Percentiles rank a stretch among this genome's conserved stretches.
Evolutionary conservation across 2,113 vertebrate species (phyloP).

Genomic region (Pionites leucogaster): DNA sequence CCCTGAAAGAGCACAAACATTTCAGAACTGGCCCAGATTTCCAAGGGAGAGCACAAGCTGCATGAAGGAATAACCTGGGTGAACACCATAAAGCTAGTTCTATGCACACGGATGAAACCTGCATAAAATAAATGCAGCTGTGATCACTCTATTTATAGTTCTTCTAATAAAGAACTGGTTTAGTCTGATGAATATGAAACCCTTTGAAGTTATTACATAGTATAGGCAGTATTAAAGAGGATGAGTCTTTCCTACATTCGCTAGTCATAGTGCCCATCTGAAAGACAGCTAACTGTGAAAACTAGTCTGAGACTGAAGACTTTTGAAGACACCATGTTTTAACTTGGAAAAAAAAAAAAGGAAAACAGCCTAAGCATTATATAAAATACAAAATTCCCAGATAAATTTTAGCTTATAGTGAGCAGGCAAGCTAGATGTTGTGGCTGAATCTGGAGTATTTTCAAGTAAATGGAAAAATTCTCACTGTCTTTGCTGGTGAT

Average conservation of each 20-base stretch:
- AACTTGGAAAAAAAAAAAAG: not conserved
- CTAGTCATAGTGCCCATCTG: not conserved
- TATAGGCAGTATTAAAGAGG: not conserved
- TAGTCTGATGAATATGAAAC: not conserved
- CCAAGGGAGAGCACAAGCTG: not conserved
- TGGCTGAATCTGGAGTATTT: not conserved
- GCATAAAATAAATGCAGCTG: not conserved
- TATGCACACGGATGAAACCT: not conserved
- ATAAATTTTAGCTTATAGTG: not conserved
- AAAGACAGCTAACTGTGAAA: not conserved
- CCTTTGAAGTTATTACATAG: not conserved
- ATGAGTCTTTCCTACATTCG: not conserved
- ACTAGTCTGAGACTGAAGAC: not conserved
- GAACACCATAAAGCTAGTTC: not conserved
- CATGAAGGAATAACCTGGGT: not conserved
- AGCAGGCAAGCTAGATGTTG: not conserved
- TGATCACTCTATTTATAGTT: not conserved
- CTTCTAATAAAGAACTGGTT: not conserved
- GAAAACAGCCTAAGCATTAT: not conserved
- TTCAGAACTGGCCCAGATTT: not conserved
- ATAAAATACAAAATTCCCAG: not conserved
- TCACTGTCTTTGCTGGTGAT: not conserved
- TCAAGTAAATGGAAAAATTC: not conserved
- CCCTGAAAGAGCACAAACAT: not conserved
- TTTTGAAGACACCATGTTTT: not conserved